phyloP scores from a whole-genome alignment of 2,888 invertebrate species.

The Cartodere bifasciata region DNA sequence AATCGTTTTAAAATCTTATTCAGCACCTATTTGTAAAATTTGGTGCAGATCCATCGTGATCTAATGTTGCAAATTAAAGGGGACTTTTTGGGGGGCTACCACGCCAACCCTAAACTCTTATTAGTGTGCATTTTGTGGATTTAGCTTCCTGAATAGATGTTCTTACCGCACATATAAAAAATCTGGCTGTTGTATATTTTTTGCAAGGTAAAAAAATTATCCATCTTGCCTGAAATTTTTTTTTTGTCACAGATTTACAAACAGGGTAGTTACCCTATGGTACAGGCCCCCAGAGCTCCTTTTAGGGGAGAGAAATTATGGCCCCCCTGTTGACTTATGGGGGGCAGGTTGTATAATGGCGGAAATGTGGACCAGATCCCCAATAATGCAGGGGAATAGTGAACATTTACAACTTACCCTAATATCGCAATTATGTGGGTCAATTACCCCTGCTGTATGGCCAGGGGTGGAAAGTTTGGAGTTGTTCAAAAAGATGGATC shows the following conservation, averaged over 20 bases:
- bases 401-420: slow-evolving; percentile 92
- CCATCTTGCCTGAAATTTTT: too few relatives aligned
- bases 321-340: slow-evolving; percentile 94
- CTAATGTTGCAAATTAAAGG: too few relatives aligned
- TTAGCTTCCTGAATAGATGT: too few relatives aligned
- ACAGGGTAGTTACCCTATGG: slow-evolving; percentile 95
- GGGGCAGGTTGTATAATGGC: slow-evolving; percentile 99
- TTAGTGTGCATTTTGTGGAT: too few relatives aligned
- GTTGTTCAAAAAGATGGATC: slow-evolving; percentile 74
- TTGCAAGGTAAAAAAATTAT: too few relatives aligned
- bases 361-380: slow-evolving; percentile 96
- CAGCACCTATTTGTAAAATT: too few relatives aligned
- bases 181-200: too few relatives aligned
- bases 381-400: slow-evolving; percentile 91
- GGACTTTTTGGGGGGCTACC: too few relatives aligned
- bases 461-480: slow-evolving; percentile 85
- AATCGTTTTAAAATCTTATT: too few relatives aligned
- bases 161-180: too few relatives aligned
- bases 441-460: slow-evolving; percentile 89
- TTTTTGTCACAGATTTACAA: slow-evolving; percentile 79
- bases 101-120: too few relatives aligned
- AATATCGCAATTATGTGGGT: slow-evolving; percentile 93
- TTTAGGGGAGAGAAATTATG: slow-evolving; percentile 83
- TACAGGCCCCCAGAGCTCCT: slow-evolving; percentile 65
- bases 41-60: too few relatives aligned